Base-by-base conservation (phyloP, 2,113 vertebrate species). In the Saccopteryx bilineata region DNA sequence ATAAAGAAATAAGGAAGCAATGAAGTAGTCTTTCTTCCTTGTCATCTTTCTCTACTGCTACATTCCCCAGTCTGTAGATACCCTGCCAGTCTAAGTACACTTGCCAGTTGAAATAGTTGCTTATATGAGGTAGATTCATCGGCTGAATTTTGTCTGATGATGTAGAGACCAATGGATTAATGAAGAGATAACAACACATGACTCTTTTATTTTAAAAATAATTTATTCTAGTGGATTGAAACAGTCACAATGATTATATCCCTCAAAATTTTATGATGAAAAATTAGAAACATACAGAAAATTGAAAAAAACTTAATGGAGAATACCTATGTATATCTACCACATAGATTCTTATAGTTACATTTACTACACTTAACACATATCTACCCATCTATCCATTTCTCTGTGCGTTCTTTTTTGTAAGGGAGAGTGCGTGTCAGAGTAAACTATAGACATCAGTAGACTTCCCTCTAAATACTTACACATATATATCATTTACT, bases 181-280 rank as follows among this genome's bases (percentile, higher is more conserved):
- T 74, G 65, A 78, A 56, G 33, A 87, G 58, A 58, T 87, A 94
- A 33, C 24, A 74, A 48, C 28, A 28, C 69, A 11, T 61, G 91
- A 50, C 39, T 93, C 48, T 93, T 79, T 11, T 81, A 82, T 94
- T 90, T 93, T 31, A 88, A 91, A 92, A 95, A 78, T 33, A 85
- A 58, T 84, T 92, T 88, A 11, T 66, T 26, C 76, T 48, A 66
- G 17, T 83, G 14, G 75, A 56, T n/a, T 90, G 17, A 87, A 94
- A 78, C 10, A 58, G 7, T 76, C 66, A 33, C 56, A 87, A 26
- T 71, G 69, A 6, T 93, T 81, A 52, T 60, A 76, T 75, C 17
- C 14, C 56, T 91, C 33, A 60, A 81, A 90, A 31, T 92, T 96
- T 82, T 96, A 54, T 90, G 92, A 71, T 56, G 52, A 87, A 91